Evolutionary conservation across 2,888 invertebrate genomes (phyloP).

Genomic region (Micoletzkya japonica): DNA sequence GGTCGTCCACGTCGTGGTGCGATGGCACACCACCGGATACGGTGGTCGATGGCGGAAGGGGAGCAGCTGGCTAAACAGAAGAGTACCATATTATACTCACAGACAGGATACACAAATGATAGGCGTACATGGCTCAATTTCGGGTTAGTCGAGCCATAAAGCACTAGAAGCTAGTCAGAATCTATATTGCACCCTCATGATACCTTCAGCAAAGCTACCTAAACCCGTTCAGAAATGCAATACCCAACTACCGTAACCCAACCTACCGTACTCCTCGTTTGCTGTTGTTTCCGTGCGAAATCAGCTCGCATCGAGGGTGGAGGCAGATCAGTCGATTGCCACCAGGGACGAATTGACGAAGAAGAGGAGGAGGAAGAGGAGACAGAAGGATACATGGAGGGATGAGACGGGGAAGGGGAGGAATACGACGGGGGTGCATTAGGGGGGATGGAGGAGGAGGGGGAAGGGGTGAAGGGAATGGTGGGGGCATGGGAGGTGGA

Average conservation of each 20-base stretch:
- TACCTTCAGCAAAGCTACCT: too few relatives aligned
- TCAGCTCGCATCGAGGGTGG: constrained; percentile 25
- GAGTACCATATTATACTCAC: too few relatives aligned
- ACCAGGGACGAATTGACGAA: constrained; percentile 12
- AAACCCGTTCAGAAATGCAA: too few relatives aligned
- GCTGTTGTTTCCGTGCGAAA: constrained; percentile 2
- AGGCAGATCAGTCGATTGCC: constrained; percentile 16
- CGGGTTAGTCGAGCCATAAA: too few relatives aligned
- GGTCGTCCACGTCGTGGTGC: neutral
- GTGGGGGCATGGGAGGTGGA: neutral
- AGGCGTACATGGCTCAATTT: too few relatives aligned
- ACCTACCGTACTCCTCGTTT: neutral
- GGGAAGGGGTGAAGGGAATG: neutral
- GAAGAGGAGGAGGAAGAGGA: constrained; percentile 8
- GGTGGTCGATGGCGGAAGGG: too few relatives aligned
- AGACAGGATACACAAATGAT: too few relatives aligned
- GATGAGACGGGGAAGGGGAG: neutral
- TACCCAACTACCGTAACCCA: too few relatives aligned
- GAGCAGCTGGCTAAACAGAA: too few relatives aligned
- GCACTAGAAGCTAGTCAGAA: too few relatives aligned
- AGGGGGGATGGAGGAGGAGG: constrained; percentile 25
- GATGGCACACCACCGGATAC: too few relatives aligned
- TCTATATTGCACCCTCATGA: too few relatives aligned
- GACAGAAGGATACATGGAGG: neutral
- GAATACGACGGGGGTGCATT: constrained; percentile 9